Evolutionary conservation across 2,113 vertebrate genomes (phyloP), one percentile per base, ranked within the genome.

Genomic region (Noturus placidus): DNA sequence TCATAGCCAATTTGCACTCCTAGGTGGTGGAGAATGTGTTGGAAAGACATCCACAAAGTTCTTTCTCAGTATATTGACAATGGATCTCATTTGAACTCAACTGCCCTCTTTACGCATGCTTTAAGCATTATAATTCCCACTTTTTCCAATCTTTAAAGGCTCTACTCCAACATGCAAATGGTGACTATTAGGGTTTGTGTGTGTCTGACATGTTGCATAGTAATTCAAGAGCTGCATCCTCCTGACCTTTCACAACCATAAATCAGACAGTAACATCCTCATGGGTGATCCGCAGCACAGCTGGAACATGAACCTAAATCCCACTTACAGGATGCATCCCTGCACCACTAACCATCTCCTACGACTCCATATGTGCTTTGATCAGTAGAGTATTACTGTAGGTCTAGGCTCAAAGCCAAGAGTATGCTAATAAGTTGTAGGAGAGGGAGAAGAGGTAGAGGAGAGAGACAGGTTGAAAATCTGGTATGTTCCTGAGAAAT

Each of bases 331-430:
- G 63, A 70, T 57, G 63, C 80, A 76, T 57, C 69, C 50, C 17
- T 82, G 63, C 67, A 61, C 52, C 25, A 72, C 56, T 84, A 84
- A 84, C 70, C 57, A 83, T 25, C 38, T 54, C 59, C 56, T 52
- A 38, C 35, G 86, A 82, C 54, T 87, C 46, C 57, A 61, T 83
- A 78, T 84, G 61, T 35, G 35, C 85, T 86, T 88, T 85, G 35
- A 87, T 85, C 69, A 87, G 20, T 17, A 63, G 87, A 61, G 57
- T 84, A 81, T 87, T 61, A 84, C 19, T 92, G 90, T 80, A 93
- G 92, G 79, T 92, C 91, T 0, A 84, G 94, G 90, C 92, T 46
- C 93, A 94, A 72, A 93, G 92, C 27, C 92, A 46, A 33, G 63
- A 81, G 74, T 78, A 70, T 59, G 65, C 19, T 70, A 85, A 82